Conservation (phyloP, 2,797 vertebrate species). For the Malurus leucopterus region DNA sequence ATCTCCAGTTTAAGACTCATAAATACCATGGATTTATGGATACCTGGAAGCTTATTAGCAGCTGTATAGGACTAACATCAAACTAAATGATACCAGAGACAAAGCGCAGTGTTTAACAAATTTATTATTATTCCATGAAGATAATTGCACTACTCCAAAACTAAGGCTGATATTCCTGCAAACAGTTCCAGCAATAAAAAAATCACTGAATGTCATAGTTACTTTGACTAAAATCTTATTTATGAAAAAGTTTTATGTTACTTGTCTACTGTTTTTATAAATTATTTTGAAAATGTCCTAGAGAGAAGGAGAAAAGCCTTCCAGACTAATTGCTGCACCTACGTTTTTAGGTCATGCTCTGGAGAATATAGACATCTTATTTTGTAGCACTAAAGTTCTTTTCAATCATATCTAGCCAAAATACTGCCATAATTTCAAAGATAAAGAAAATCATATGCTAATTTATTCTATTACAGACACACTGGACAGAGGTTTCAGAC, state of each 20-base stretch:
- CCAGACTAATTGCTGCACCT: constrained; percentile 10
- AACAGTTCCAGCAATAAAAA: neutral
- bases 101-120: neutral
- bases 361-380: constrained; percentile 12
- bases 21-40: neutral
- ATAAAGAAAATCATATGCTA: constrained; percentile 53
- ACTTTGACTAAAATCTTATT: neutral
- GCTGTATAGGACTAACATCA: neutral
- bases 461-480: constrained; percentile 61
- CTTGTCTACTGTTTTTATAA: constrained; percentile 3
- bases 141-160: accelerated
- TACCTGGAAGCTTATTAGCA: neutral
- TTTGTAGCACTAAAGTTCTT: constrained; percentile 33
- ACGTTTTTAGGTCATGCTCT: neutral
- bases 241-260: neutral
- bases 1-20: neutral
- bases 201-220: neutral
- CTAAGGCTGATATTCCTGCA: neutral
- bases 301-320: constrained; percentile 10
- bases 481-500: constrained; percentile 43
- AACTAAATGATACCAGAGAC: neutral
- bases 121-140: neutral
- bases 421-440: constrained; percentile 44
- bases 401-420: constrained; percentile 49
- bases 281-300: neutral